Conservation (phyloP, 1,140 invertebrate species). For the Venustaconcha ellipsiformis region DNA sequence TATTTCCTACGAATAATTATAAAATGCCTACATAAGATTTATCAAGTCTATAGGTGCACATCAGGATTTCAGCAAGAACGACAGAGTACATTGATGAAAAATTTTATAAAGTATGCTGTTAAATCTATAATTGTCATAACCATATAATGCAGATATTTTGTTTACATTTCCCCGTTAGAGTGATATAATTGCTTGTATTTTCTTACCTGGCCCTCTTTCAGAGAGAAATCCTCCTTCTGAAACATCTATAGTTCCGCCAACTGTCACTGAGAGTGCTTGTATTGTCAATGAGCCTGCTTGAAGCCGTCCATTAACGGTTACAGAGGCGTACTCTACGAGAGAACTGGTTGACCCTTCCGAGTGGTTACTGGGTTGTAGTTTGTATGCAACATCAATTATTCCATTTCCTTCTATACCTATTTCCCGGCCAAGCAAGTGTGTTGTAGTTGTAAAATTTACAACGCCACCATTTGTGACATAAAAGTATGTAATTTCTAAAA, state of each 20-base stretch:
- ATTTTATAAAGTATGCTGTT: no score
- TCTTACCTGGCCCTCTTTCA: slow-evolving; percentile 45
- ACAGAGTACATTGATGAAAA: no score
- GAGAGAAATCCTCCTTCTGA: slow-evolving; percentile 39
- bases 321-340: slow-evolving; percentile 15
- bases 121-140: no score
- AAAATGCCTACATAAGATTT: no score
- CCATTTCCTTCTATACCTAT: slow-evolving; percentile 28
- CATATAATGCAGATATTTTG: no score
- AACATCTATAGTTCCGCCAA: slow-evolving; percentile 41
- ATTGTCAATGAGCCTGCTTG: slow-evolving; percentile 44
- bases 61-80: no score
- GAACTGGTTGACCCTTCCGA: slow-evolving; percentile 17
- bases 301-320: slow-evolving; percentile 37
- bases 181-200: no score
- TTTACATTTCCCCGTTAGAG: no score
- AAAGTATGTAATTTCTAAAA: slow-evolving; percentile 27
- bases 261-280: slow-evolving; percentile 22
- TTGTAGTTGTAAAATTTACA: slow-evolving; percentile 28
- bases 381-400: slow-evolving; percentile 39
- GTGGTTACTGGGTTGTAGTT: slow-evolving; percentile 21
- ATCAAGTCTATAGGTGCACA: no score
- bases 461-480: slow-evolving; percentile 23
- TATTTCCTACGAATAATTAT: no score
- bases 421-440: slow-evolving; percentile 19